phyloP scores from a whole-genome alignment of 92 coral and sea anemone species.

The Palythoa heliodiscus region DNA sequence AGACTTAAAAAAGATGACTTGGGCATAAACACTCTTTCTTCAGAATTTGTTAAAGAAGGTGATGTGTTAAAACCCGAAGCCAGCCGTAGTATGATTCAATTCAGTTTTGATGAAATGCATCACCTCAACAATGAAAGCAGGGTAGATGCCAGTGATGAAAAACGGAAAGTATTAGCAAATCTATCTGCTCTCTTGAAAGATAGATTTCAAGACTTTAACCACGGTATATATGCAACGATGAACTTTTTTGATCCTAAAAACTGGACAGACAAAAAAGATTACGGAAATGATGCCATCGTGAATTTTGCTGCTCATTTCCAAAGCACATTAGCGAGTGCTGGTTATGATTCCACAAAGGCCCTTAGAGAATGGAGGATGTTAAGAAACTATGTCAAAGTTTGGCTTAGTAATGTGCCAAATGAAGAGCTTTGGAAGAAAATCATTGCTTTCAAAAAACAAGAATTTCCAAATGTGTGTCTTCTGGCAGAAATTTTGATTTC shows the following conservation, averaged over 20 bases:
- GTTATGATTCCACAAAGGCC: constrained; percentile 23
- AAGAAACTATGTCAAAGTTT: constrained; percentile 24
- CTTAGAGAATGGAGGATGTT: constrained; percentile 26
- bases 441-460: constrained; percentile 37
- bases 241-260: constrained; percentile 16
- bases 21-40: constrained; percentile 7
- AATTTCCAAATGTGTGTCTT: constrained; percentile 37
- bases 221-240: constrained; percentile 18
- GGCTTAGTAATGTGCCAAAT: constrained; percentile 30
- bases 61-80: constrained; percentile 24
- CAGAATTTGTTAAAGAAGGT: constrained; percentile 24
- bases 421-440: constrained; percentile 50
- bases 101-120: constrained; percentile 8
- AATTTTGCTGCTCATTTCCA: constrained; percentile 49
- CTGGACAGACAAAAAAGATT: not conserved
- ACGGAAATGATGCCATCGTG: constrained; percentile 38
- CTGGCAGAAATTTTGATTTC: constrained; percentile 39
- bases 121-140: not conserved
- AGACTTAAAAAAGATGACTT: constrained; percentile 9
- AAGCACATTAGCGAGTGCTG: constrained; percentile 40
- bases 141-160: constrained; percentile 17
- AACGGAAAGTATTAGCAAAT: constrained; percentile 3
- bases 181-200: constrained; percentile 25
- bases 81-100: not conserved
- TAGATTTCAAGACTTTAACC: constrained; percentile 20